Evolutionary conservation across 2,797 vertebrate species (phyloP).

Genomic region (Phrynocephalus guinanensis): DNA sequence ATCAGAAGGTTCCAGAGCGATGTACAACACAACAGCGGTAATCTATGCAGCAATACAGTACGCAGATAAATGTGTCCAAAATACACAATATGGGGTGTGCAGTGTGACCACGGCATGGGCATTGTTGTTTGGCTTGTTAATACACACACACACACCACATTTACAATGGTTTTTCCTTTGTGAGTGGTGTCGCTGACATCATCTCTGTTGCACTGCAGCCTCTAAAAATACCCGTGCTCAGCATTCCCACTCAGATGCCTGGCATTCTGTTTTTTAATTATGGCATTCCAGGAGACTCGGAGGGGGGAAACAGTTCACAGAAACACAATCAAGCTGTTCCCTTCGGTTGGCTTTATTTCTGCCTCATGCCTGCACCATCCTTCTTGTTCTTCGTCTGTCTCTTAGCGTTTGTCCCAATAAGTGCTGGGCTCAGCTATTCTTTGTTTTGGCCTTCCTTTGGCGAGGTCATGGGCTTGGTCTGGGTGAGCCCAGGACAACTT

Average conservation of each 20-base stretch:
- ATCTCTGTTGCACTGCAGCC: slow-evolving; percentile 62
- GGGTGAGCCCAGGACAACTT: too few species aligned
- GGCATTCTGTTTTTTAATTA: not conserved
- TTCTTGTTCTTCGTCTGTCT: too few species aligned
- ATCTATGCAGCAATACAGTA: too few species aligned
- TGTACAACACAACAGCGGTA: too few species aligned
- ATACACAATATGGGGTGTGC: not conserved
- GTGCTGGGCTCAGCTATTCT: too few species aligned
- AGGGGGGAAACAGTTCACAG: not conserved
- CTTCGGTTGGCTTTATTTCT: not conserved
- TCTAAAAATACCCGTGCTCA: slow-evolving; percentile 54
- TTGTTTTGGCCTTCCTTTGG: too few species aligned
- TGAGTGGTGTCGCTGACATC: slow-evolving; percentile 63
- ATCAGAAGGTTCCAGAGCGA: too few species aligned
- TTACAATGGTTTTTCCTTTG: not conserved
- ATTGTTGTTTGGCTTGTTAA: slow-evolving; percentile 53
- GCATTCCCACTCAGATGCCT: not conserved
- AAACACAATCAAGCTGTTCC: not conserved
- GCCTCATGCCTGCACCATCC: not conserved
- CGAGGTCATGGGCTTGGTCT: too few species aligned
- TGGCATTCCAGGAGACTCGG: not conserved
- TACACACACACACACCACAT: slow-evolving; percentile 23
- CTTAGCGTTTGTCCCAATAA: too few species aligned
- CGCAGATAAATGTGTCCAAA: too few species aligned
- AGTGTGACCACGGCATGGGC: not conserved